These are phyloP conservation scores for Cryptocephalus moraei DNA, from an alignment of 2,888 invertebrate genomes.

Conservation along the genomic window DNA sequence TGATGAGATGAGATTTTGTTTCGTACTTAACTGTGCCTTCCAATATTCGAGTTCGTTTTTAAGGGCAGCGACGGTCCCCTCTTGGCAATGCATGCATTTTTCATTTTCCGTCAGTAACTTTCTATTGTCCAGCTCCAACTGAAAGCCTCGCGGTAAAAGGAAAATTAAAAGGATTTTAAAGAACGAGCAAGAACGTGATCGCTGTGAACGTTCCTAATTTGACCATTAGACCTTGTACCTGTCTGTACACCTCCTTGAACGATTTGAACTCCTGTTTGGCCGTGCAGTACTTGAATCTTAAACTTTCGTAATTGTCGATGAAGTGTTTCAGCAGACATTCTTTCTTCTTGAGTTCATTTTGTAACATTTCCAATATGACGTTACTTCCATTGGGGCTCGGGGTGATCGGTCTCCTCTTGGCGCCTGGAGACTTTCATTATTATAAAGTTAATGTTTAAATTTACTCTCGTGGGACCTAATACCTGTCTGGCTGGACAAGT, in stretches of 20 bases:
- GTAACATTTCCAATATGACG: constrained; percentile 12
- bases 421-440: too few species aligned
- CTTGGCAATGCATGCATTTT: background rate
- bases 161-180: too few species aligned
- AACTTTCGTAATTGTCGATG: constrained; percentile 11
- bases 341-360: constrained; percentile 11
- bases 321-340: constrained; percentile 9
- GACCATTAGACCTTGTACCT: constrained; percentile 5
- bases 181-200: too few species aligned
- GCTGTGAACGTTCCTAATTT: too few species aligned
- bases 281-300: constrained; percentile 10
- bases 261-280: constrained; percentile 7
- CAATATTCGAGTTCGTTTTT: constrained; percentile 1
- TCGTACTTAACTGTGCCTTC: constrained; percentile 9
- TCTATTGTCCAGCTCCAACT: constrained; percentile 4
- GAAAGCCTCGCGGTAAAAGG: background rate
- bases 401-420: too few species aligned
- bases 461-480: too few species aligned
- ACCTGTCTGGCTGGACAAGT: too few species aligned
- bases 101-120: constrained; percentile 2
- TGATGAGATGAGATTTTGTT: background rate
- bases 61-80: background rate
- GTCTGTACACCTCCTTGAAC: constrained; percentile 9
- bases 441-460: too few species aligned
- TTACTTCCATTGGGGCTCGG: constrained; percentile 5